A percentile compares a stretch with the other conserved stretches of the same genome.
Conservation (phyloP, 2,113 vertebrate species). For the Numenius arquata region DNA sequence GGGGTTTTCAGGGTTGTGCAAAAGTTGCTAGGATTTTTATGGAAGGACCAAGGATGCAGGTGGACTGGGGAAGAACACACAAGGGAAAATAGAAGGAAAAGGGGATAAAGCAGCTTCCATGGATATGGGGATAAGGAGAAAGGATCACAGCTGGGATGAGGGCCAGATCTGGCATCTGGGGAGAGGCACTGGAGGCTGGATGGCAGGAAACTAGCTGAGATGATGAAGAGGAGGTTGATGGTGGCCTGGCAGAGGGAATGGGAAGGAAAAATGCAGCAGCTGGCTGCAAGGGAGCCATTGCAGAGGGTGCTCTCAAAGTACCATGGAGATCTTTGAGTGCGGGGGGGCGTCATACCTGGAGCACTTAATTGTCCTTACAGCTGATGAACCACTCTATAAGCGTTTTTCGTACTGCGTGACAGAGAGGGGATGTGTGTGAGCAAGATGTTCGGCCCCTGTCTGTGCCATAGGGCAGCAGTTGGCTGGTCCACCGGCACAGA, state of each 20-base stretch:
- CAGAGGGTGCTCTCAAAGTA: background rate
- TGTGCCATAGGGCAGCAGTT: background rate
- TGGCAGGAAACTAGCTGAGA: background rate
- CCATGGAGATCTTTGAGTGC: background rate
- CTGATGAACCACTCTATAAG: background rate
- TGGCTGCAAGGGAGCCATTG: background rate
- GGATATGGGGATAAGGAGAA: background rate
- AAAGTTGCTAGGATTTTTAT: background rate
- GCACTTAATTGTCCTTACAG: background rate
- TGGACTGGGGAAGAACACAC: background rate
- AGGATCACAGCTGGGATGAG: background rate
- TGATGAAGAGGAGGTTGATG: background rate
- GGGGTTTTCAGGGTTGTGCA: background rate
- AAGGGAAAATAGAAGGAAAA: background rate
- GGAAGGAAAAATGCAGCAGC: background rate
- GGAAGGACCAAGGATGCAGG: background rate
- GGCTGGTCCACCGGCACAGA: background rate
- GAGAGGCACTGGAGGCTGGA: accelerated
- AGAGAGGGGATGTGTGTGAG: background rate
- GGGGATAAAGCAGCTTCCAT: background rate
- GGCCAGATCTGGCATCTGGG: background rate
- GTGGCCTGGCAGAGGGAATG: background rate
- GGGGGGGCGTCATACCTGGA: background rate
- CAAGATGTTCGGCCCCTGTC: background rate
- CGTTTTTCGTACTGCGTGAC: background rate